Conservation (phyloP, 1,140 invertebrate genomes). For the Thaumetopoea pityocampa region DNA sequence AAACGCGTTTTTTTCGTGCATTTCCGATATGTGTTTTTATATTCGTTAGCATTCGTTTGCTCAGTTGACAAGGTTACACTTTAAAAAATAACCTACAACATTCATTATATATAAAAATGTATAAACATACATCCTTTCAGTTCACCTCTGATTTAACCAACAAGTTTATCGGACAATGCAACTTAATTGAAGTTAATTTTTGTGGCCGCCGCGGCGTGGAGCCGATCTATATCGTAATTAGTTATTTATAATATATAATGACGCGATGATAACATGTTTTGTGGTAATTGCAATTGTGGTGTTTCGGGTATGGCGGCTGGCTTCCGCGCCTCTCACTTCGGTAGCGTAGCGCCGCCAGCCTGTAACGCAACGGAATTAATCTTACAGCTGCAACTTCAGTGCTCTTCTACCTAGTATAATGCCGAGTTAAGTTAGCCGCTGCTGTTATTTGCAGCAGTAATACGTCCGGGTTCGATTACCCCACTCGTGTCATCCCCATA, state of each 20-base stretch:
- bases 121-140: conserved; percentile 71
- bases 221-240: conserved; percentile 32
- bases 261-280: conserved; percentile 59
- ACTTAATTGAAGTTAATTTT: conserved; percentile 63
- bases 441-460: no score
- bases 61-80: conserved; percentile 38
- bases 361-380: no score
- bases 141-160: conserved; percentile 49
- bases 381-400: no score
- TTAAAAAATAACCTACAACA: conserved; percentile 72
- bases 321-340: conserved; percentile 21
- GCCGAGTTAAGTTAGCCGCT: no score
- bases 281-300: conserved; percentile 60
- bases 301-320: conserved; percentile 39
- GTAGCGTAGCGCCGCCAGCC: conserved; percentile 42
- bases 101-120: conserved; percentile 74
- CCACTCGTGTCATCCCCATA: no score
- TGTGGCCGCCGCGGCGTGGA: conserved; percentile 9
- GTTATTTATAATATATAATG: conserved; percentile 53
- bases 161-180: conserved; percentile 56
- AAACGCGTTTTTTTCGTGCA: no score
- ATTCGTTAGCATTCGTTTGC: neutral
- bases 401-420: no score
- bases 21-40: no score
- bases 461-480: no score